phyloP scores from a whole-genome alignment of 2,113 vertebrate genomes.

The Sprattus sprattus region DNA sequence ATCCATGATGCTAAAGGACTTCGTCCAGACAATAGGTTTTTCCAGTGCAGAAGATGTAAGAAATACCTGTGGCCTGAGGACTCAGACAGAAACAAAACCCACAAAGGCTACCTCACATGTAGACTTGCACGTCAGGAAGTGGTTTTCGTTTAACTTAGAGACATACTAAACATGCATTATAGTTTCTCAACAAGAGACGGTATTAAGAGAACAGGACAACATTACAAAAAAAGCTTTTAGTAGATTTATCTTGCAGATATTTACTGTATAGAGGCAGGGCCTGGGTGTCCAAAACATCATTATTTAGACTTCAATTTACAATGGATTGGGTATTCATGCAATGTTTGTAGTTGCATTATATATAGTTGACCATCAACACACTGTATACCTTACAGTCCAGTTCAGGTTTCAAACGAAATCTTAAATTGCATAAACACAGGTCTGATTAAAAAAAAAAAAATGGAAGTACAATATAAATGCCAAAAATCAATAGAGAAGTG shows the following conservation, averaged over 20 bases:
- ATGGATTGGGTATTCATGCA: constrained; percentile 30
- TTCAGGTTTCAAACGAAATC: not conserved
- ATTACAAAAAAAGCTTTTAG: constrained; percentile 32
- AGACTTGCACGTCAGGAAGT: constrained; percentile 40
- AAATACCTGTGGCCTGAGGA: not conserved
- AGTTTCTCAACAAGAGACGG: not conserved
- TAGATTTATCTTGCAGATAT: constrained; percentile 22
- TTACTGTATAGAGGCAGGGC: not conserved
- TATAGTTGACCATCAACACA: not conserved
- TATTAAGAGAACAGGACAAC: not conserved
- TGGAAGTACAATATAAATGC: not conserved
- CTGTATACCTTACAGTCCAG: not conserved
- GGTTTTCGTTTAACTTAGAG: not conserved
- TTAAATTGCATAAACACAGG: not conserved
- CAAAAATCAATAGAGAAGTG: not conserved
- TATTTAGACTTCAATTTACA: constrained; percentile 18
- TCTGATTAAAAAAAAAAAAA: not conserved
- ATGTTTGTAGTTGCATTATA: not conserved
- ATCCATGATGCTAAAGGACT: no score
- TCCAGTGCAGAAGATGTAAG: no score
- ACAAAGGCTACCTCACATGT: constrained; percentile 18
- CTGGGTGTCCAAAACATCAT: constrained; percentile 23
- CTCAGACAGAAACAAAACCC: not conserved
- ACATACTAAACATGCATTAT: not conserved
- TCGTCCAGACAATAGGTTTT: no score